Base-by-base conservation (phyloP, 1,140 invertebrate genomes). In the Parapsyche elsis region DNA sequence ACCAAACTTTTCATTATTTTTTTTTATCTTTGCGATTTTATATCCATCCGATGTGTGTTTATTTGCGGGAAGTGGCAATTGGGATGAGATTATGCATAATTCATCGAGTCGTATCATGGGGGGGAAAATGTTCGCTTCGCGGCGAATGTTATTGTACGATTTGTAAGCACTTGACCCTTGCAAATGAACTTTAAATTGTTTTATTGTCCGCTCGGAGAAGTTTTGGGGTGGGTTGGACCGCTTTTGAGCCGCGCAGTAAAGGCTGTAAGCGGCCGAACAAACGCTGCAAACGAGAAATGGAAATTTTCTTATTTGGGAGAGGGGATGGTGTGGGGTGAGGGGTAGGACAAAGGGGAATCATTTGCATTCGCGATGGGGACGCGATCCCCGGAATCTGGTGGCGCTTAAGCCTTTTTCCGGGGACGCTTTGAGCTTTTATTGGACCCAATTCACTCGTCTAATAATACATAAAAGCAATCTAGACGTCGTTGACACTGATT, bases 181-280 rank as follows among this genome's bases (percentile, higher is more conserved):
- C 75, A 77, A 77, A 77, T 77, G 75, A 77, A 77, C 75, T 77
- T 77, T 77, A 77, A 77, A 77, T 77, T 77, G 75, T 77, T 77
- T 77, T 77, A 77, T 77, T 77, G 75, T 77, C 21, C 71, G 38
- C n/a, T 57, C 38, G 44, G 73, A 53, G 49, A 9, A 75, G 73
- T 24, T 75, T 14, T 45, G 71, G 16, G 30, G 38, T 12, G 24
- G 57, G 75, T 57, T 16, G 74, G 57, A 9, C 23, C 24, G 38
- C 1, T 46, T 61, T 61, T 61, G 49, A 38, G 19, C 16, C 46
- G 45, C 14, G 71, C 49, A 12, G 49, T 53, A 53, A 12, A 16
- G 49, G 49, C 49, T 53, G 16, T 53, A 53, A 38, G 44, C 71
- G 57, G 59, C 57, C 23, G 44, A 77, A 64, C 75, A 77, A 77